Evolutionary conservation across 2,797 vertebrate species (phyloP), one percentile per base, ranked within the genome.

Genomic region (Gorsachius magnificus): DNA sequence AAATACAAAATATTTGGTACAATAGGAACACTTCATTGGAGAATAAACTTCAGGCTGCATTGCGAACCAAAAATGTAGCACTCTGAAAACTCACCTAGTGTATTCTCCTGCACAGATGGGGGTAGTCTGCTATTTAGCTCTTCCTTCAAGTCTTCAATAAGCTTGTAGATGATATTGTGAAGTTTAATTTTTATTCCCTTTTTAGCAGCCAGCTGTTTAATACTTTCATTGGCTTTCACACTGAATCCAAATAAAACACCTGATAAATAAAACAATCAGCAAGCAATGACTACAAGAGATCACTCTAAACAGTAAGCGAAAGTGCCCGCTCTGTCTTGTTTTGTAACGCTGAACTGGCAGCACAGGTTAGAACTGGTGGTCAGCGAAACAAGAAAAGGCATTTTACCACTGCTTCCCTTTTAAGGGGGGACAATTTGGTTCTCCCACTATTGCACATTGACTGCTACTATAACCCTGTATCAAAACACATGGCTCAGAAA

Each of bases 201-300:
- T 93, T 97, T 98, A 33, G 91, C 90, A 75, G 99, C 99, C 94
- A 98, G 91, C 92, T 98, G 98, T 96, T 98, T 98, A 43, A 99
- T 76, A 5, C 94, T 65, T 88, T 96, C 98, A 92, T 92, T 98
- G 50, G 97, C 99, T 36, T 94, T 96, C 65, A 99, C 99, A 25
- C 99, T 99, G 95, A 99, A 99, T 56, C 99, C 99, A 71, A 99
- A 99, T 54, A 99, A 97, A 33, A 98, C 97, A 84, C 99, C 99
- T 99, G 89, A 29, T 4, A 94, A 95, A 86, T 28, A 63, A 57
- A 91, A 75, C 48, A 54, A 29, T 35, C 7, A 13, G 66, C 51
- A 79, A 45, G 24, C 16, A 70, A 68, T 78, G 70, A 83, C 77
- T 87, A 19, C 3, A 68, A 77, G 56, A 69, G 88, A 56, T 65